Evolutionary conservation across 2,888 invertebrate species (phyloP).

Genomic region (Esperia sulphurella): DNA sequence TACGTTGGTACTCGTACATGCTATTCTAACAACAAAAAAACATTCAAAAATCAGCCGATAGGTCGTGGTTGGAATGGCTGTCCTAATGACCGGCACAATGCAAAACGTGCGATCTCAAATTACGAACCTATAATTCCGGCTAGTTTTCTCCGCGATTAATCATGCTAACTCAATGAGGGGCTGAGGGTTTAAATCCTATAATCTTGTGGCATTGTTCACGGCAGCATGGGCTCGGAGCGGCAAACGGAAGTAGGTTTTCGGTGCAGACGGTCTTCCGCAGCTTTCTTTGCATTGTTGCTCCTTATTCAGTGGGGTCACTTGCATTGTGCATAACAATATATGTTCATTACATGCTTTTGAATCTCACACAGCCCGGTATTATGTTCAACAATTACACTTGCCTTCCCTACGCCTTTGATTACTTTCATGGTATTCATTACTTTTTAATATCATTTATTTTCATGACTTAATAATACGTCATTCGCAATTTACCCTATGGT

Average conservation of each 20-base stretch:
- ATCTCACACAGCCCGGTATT: background rate
- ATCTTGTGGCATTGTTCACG: conserved; percentile 65
- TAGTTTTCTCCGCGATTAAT: conserved; percentile 71
- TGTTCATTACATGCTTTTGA: background rate
- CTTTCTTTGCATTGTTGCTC: conserved; percentile 36
- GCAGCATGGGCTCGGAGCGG: conserved; percentile 40
- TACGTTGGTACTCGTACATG: conserved; percentile 37
- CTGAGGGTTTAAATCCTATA: conserved; percentile 63
- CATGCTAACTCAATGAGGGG: conserved; percentile 67
- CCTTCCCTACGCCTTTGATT: conserved; percentile 44
- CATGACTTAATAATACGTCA: conserved; percentile 44
- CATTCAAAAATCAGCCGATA: conserved; percentile 38
- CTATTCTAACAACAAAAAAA: conserved; percentile 41
- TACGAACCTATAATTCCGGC: conserved; percentile 53
- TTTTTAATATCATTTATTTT: conserved; percentile 39
- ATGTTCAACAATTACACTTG: conserved; percentile 46
- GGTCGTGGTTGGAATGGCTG: conserved; percentile 52
- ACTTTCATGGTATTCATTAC: conserved; percentile 35
- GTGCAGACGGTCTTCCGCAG: conserved; percentile 54
- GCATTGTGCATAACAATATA: background rate
- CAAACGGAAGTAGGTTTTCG: conserved; percentile 69
- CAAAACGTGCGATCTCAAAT: conserved; percentile 60
- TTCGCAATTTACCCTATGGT: conserved; percentile 22
- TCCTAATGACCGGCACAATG: conserved; percentile 48
- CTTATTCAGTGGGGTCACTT: background rate